Percentiles rank a stretch among this genome's conserved stretches.
Conservation (phyloP, 2,113 vertebrate species). For the Oreochromis tanganicae region DNA sequence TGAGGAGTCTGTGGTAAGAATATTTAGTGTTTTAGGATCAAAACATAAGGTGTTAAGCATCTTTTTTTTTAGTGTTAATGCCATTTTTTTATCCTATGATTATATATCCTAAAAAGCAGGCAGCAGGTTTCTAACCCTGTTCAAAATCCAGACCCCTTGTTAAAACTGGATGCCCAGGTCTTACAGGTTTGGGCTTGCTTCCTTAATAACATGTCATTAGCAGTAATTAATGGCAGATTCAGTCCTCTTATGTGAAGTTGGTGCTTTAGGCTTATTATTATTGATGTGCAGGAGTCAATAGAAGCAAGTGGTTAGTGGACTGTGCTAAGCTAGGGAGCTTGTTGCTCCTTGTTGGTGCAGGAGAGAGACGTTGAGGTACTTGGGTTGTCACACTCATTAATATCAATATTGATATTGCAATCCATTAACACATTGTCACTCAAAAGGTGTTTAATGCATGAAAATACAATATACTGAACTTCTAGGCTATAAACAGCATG, state of each 20-base stretch:
- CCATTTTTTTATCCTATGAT: neutral
- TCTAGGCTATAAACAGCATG: neutral
- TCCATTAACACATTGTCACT: neutral
- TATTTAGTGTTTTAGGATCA: neutral
- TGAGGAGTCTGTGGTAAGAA: neutral
- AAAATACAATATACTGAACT: neutral
- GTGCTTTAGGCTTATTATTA: neutral
- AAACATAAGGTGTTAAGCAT: neutral
- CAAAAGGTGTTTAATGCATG: neutral
- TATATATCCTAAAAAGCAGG: neutral
- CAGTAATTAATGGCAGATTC: neutral
- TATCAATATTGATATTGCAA: neutral
- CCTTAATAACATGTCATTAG: neutral
- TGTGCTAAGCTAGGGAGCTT: neutral
- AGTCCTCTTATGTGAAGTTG: neutral
- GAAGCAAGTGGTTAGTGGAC: neutral
- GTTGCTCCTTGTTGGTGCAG: neutral
- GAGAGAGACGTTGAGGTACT: neutral
- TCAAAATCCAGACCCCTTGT: neutral
- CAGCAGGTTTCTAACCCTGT: neutral
- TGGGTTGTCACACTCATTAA: neutral
- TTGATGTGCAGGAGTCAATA: neutral
- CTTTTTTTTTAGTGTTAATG: neutral
- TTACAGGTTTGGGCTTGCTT: neutral
- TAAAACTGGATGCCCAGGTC: neutral